Conservation (phyloP, 2,797 vertebrate genomes). For the Cyclopterus lumpus region DNA sequence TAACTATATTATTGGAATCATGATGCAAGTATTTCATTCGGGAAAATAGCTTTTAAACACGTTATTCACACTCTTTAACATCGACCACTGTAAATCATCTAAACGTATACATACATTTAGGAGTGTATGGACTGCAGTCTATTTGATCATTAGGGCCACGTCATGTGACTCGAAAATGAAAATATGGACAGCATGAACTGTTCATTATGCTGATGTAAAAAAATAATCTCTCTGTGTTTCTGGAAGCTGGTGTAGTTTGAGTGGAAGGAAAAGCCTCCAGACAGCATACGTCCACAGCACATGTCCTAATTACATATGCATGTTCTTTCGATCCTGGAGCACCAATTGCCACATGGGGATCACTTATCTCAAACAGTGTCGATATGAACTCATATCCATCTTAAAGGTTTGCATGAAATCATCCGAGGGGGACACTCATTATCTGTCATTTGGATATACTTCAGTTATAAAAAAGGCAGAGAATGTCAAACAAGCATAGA, state of each 20-base stretch:
- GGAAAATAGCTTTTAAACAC: not conserved
- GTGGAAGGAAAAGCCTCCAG: slow-evolving; percentile 37
- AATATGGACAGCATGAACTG: slow-evolving; percentile 23
- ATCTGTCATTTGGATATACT: slow-evolving; percentile 1
- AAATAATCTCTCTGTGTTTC: slow-evolving; percentile 28
- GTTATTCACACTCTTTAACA: not conserved
- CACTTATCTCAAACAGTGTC: not conserved
- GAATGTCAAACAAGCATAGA: not conserved
- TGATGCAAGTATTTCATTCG: not conserved
- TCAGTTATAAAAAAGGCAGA: not conserved
- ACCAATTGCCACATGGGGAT: not conserved
- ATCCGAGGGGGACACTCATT: not conserved
- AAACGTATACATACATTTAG: not conserved
- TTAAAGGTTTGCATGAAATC: not conserved
- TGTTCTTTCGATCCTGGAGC: slow-evolving; percentile 14
- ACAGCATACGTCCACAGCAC: slow-evolving; percentile 25
- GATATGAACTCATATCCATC: not conserved
- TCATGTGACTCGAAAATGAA: slow-evolving; percentile 34
- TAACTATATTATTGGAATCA: not conserved
- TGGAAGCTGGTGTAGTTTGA: slow-evolving; percentile 37
- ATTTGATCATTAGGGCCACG: not conserved
- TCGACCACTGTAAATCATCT: not conserved
- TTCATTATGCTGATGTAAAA: slow-evolving; percentile 27
- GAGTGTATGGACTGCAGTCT: slow-evolving; percentile 3
- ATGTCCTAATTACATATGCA: slow-evolving; percentile 11